Base-by-base conservation (phyloP, 1,140 invertebrate species). In the Drosophila athabasca region DNA sequence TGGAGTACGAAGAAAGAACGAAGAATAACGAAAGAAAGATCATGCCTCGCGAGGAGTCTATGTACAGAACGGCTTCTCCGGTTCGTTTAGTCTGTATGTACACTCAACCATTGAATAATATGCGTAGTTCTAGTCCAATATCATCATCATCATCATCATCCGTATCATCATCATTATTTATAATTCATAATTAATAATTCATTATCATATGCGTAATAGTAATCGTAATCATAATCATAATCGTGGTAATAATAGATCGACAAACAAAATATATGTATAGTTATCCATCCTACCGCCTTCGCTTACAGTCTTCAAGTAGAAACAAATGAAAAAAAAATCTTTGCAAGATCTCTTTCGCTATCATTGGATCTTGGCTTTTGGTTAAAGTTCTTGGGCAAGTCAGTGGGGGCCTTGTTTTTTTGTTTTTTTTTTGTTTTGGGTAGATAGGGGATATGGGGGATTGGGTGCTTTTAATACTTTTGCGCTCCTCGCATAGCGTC, bases 301-400 rank as follows among this genome's bases (percentile, higher is more conserved):
- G 75, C 75, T 83, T 83, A 87, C 83, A 87, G 83, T 87, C 83
- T 88, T 88, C 64, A 87, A 80, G 82, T 85, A 80, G 81, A 87
- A 76, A 85, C 70, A 80, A 87, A 82, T 81, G 58, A 76, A 78
- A 71, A 68, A 71, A 52, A 69, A 66, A 66, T 74, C 68, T 77
- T 73, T 76, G 70, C 70, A 75, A 69, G 79, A 80, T 82, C 79
- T 74, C 53, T 48, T 45, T 46, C 79, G 55, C 58, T 57, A 55
- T 65, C 54, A 76, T 46, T 44, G 78, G 64, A 82, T 74, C 64
- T 81, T 71, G 60, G 76, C 79, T 82, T 82, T 82, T 83, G 79
- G 78, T 81, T 69, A 66, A 80, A 82, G 72, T 81, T 82, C 80
- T 76, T 76, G 67, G 75, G 60, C 54, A 71, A 71, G 68, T 60